Evolutionary conservation across 2,888 invertebrate genomes (phyloP).

Genomic region (Drosophila phalerata): DNA sequence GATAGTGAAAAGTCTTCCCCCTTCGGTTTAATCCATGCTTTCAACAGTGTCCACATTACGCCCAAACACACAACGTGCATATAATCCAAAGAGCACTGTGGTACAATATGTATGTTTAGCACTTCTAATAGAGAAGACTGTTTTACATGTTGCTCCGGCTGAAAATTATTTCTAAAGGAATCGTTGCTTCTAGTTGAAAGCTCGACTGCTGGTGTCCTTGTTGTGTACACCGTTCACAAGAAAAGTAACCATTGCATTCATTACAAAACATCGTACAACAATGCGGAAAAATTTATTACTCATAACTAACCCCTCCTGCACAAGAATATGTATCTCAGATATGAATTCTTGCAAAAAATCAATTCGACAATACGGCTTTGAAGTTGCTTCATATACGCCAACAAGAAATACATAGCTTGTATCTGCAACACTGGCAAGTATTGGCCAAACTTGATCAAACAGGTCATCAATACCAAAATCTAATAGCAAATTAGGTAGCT

Average conservation of each 20-base stretch:
- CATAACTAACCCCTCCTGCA: background rate
- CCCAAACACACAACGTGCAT: constrained; percentile 3
- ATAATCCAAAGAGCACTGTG: background rate
- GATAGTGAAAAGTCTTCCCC: background rate
- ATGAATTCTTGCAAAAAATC: constrained; percentile 2
- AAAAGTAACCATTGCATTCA: too few relatives aligned
- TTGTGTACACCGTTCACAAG: constrained; percentile 2
- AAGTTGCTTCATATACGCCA: background rate
- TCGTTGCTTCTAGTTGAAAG: background rate
- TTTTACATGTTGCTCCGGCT: too few relatives aligned
- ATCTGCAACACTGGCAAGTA: background rate
- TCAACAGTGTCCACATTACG: constrained; percentile 1
- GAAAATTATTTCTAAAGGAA: background rate
- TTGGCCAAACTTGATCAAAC: constrained; percentile 1
- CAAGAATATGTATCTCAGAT: background rate
- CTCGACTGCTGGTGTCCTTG: background rate
- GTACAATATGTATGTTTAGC: background rate
- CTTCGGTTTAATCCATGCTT: constrained; percentile 1
- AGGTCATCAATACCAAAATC: too few relatives aligned
- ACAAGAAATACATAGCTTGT: background rate
- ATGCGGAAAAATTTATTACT: background rate
- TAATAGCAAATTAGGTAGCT: too few relatives aligned
- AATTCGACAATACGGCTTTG: background rate
- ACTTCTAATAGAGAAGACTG: background rate
- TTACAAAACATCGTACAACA: too few relatives aligned